Percentiles rank a stretch among this genome's conserved stretches.
These are phyloP conservation scores for Abrostola tripartita DNA, from an alignment of 2,888 invertebrate species.

Conservation along the genomic window DNA sequence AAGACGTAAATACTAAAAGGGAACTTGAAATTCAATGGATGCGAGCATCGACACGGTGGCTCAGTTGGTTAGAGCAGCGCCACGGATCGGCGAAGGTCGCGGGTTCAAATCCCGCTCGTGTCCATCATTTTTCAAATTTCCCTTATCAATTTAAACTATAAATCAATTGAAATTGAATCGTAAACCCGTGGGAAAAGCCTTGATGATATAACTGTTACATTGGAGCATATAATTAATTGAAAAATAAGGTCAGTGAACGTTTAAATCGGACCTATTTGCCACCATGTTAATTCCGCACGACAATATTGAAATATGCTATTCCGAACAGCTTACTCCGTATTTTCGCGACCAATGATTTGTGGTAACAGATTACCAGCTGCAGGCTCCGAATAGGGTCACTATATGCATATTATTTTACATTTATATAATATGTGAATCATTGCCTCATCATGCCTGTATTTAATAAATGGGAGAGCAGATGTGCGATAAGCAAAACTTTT, in stretches of 20 bases:
- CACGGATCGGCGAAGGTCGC: no score
- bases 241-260: conserved; percentile 5
- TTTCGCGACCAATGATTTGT: conserved; percentile 3
- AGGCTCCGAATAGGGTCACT: neutral
- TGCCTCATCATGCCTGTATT: neutral
- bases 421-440: neutral
- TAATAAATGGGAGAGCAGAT: neutral
- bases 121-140: no score
- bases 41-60: no score
- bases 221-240: neutral
- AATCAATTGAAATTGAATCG: no score
- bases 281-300: conserved; percentile 2
- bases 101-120: no score
- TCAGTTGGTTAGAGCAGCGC: no score
- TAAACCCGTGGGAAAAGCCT: neutral
- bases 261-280: conserved; percentile 4
- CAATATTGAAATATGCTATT: conserved; percentile 6
- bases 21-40: no score
- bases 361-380: neutral
- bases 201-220: neutral
- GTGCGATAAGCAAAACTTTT: neutral
- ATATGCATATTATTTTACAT: neutral
- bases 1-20: no score
- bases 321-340: neutral
- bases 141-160: no score